These are phyloP conservation scores for Sylvicapra grimmia DNA, from an alignment of 2,113 vertebrate genomes.

Conservation along the genomic window DNA sequence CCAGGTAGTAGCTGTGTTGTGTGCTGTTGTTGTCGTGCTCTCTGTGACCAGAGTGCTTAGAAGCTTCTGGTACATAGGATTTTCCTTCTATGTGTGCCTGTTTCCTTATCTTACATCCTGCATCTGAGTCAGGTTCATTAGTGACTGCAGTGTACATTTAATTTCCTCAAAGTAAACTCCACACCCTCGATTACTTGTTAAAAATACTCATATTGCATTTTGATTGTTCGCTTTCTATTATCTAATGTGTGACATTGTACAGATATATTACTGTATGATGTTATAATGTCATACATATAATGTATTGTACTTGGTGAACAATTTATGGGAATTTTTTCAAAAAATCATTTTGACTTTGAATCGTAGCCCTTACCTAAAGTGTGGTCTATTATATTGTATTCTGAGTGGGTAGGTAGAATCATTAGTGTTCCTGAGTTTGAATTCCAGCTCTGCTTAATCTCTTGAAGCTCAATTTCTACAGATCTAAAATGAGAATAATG, in stretches of 20 bases:
- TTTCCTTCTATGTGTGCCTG: rapidly evolving
- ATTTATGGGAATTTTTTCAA: background rate
- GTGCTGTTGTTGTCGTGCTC: background rate
- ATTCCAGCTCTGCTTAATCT: background rate
- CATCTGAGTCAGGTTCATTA: background rate
- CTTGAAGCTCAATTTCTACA: background rate
- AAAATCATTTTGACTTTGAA: background rate
- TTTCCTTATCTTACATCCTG: background rate
- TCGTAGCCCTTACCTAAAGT: background rate
- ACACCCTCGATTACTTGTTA: background rate
- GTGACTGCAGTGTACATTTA: background rate
- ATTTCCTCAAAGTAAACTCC: background rate
- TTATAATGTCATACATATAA: background rate
- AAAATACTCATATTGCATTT: background rate
- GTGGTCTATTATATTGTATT: background rate
- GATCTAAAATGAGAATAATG: background rate
- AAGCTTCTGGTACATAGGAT: background rate
- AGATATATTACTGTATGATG: background rate
- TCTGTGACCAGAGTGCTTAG: background rate
- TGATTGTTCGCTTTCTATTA: background rate
- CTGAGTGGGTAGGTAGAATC: background rate
- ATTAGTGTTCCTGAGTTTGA: background rate
- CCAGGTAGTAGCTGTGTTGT: background rate
- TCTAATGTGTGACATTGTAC: background rate
- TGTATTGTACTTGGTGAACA: background rate